Percentiles rank a stretch among this genome's conserved stretches.
phyloP scores from a whole-genome alignment of 2,888 invertebrate genomes.

The Brassicogethes aeneus region DNA sequence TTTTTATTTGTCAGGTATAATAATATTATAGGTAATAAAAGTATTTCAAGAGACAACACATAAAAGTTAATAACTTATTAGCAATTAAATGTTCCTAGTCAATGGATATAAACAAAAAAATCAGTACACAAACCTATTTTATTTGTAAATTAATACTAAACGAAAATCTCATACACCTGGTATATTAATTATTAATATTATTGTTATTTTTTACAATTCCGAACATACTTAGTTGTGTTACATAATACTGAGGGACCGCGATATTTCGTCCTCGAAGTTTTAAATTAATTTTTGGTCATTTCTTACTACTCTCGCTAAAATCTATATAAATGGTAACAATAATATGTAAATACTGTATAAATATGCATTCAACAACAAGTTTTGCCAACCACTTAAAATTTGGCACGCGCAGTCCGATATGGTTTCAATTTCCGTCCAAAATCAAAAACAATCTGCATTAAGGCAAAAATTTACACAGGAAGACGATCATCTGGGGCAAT shows the following conservation, averaged over 20 bases:
- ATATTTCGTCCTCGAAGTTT: neutral
- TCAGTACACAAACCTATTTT: no score
- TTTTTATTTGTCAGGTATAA: no score
- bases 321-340: neutral
- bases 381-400: neutral
- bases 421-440: constrained; percentile 14
- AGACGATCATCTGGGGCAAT: neutral
- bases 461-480: constrained; percentile 2
- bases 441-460: constrained; percentile 7
- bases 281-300: neutral
- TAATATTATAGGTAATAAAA: no score
- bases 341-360: constrained; percentile 21
- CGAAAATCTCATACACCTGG: neutral
- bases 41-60: no score
- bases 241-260: neutral
- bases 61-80: no score
- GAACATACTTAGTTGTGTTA: neutral
- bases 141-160: no score
- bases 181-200: neutral
- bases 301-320: neutral
- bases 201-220: constrained; percentile 1
- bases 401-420: neutral
- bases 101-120: no score
- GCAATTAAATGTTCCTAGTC: no score
- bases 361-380: constrained; percentile 8